phyloP scores from a whole-genome alignment of 2,888 invertebrate species.

The Pollenia amentaria region DNA sequence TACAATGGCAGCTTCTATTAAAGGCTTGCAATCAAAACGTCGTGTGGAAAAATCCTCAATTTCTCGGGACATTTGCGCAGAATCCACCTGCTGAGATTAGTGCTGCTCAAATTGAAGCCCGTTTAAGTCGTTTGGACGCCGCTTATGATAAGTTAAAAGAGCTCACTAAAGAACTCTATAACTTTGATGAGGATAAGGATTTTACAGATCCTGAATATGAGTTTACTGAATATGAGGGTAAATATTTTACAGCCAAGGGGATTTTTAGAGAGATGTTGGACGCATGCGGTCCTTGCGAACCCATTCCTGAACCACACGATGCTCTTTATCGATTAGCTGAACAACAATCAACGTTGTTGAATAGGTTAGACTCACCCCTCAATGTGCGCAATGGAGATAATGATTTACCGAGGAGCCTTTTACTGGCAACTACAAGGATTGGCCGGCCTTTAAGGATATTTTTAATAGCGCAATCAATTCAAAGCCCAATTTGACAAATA shows the following conservation, averaged over 20 bases:
- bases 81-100: background rate
- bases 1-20: background rate
- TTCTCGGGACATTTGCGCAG: conserved; percentile 10
- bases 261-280: background rate
- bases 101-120: background rate
- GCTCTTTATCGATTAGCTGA: background rate
- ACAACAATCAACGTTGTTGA: conserved; percentile 6
- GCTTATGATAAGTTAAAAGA: conserved; percentile 1
- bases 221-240: conserved; percentile 20
- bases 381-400: background rate
- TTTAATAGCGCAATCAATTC: background rate
- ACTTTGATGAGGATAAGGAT: background rate
- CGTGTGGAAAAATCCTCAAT: conserved; percentile 4
- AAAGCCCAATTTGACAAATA: background rate
- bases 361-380: background rate
- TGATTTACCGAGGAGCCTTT: conserved; percentile 3
- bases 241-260: conserved; percentile 11
- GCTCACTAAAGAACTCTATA: background rate
- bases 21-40: background rate
- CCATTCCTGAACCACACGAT: background rate
- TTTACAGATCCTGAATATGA: conserved; percentile 23
- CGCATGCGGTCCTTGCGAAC: background rate
- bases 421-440: background rate
- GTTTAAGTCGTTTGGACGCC: background rate
- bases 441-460: background rate